These are phyloP conservation scores for Rattus norvegicus DNA, from an alignment of 2,113 vertebrate species.

Conservation along the genomic window GRCr8 NC_086020.1:190543501-190544000, in stretches of 20 bases:
- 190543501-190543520: conserved; percentile 48
- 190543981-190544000: conserved; percentile 32
- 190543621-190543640: not conserved
- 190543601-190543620: not conserved
- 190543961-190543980: conserved; percentile 48
- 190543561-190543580: not conserved
- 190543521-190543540: conserved; percentile 14
- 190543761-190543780: not conserved
- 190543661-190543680: not conserved
- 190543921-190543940: not conserved
- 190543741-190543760: not conserved
- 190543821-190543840: conserved; percentile 49
- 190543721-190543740: rapidly evolving
- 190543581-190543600: not conserved
- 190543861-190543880: not conserved
- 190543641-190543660: not conserved
- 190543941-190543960: conserved; percentile 55
- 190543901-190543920: conserved; percentile 1
- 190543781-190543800: not conserved
- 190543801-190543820: not conserved
- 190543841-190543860: not conserved
- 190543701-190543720: not conserved
- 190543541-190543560: not conserved
- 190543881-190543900: conserved; percentile 13
- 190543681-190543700: not conserved